Conservation (phyloP, 2,797 vertebrate species). For the Catharus ustulatus region DNA sequence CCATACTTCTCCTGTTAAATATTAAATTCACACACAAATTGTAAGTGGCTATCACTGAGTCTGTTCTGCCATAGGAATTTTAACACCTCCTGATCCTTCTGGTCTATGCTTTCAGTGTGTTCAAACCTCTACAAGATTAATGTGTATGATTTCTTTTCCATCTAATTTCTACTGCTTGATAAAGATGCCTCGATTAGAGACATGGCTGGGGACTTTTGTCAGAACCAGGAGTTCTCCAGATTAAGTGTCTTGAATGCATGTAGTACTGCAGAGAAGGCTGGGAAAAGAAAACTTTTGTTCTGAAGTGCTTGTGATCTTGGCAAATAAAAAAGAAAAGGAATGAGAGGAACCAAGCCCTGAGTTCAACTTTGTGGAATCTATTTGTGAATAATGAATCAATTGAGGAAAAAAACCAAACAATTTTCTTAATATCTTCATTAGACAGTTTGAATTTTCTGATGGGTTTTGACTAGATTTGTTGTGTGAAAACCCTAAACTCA, state of each 20-base stretch:
- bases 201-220: neutral
- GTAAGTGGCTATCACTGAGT: neutral
- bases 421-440: neutral
- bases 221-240: neutral
- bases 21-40: neutral
- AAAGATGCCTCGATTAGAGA: neutral
- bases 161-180: neutral
- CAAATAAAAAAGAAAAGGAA: neutral
- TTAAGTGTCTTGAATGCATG: neutral
- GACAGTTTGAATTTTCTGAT: neutral
- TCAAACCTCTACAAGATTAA: neutral
- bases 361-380: neutral
- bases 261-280: neutral
- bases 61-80: neutral
- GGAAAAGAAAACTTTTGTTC: neutral
- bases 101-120: neutral
- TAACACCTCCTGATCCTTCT: neutral
- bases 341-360: neutral
- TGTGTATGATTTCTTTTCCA: neutral
- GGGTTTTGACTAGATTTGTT: neutral
- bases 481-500: neutral
- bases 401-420: neutral
- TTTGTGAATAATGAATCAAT: neutral
- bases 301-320: neutral
- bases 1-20: neutral